These are phyloP conservation scores for Eupithecia vulgata DNA, from an alignment of 2,888 invertebrate genomes.

Conservation along the genomic window DNA sequence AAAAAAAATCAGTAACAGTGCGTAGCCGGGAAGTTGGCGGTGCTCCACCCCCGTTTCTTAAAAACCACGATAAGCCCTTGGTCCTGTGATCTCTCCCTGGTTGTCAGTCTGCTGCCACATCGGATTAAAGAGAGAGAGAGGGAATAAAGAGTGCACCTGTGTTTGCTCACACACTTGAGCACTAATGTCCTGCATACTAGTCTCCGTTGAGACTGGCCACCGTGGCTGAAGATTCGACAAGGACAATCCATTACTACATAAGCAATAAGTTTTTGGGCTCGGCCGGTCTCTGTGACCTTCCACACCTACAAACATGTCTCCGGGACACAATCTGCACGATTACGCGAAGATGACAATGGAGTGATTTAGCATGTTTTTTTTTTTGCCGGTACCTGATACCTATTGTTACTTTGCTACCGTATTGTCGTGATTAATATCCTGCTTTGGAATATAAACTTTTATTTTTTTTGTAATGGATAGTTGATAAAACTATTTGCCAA, in stretches of 20 bases:
- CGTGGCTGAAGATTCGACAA: too few species aligned
- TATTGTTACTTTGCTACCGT: conserved; percentile 11
- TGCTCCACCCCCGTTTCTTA: too few species aligned
- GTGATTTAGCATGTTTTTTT: conserved; percentile 28
- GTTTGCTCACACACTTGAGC: too few species aligned
- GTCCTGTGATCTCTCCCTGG: too few species aligned
- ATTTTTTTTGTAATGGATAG: background rate
- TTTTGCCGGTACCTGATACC: conserved; percentile 16
- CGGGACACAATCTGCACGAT: conserved; percentile 32
- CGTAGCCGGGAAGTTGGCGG: too few species aligned
- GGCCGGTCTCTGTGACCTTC: conserved; percentile 27
- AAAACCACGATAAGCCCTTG: too few species aligned
- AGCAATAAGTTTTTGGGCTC: conserved; percentile 11
- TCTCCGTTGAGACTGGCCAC: too few species aligned
- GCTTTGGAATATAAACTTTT: background rate
- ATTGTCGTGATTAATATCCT: conserved; percentile 11
- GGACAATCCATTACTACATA: background rate
- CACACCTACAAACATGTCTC: conserved; percentile 31
- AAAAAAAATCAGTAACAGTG: too few species aligned
- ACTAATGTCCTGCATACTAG: too few species aligned
- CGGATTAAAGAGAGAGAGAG: too few species aligned
- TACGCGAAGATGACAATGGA: conserved; percentile 25
- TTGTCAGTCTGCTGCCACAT: too few species aligned
- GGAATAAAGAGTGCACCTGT: too few species aligned
- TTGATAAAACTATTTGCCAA: background rate